Percentiles rank a stretch among this genome's conserved stretches.
Evolutionary conservation across 2,888 invertebrate species (phyloP).

Genomic region (Willowsia nigromaculata): DNA sequence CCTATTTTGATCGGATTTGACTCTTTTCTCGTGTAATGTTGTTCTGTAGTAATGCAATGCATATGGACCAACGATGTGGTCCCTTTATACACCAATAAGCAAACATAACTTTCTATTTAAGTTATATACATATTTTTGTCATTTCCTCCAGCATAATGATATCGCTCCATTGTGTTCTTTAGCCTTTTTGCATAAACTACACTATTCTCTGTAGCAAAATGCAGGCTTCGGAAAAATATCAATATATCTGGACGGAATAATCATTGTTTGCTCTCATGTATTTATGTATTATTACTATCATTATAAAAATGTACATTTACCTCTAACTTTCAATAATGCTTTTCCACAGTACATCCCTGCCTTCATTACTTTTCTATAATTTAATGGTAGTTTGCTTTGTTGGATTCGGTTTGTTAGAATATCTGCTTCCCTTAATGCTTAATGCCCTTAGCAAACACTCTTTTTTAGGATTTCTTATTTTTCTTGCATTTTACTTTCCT

Average conservation of each 20-base stretch:
- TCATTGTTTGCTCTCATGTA: no score
- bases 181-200: no score
- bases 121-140: no score
- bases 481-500: background rate
- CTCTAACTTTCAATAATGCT: constrained; percentile 17
- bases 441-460: constrained; percentile 60
- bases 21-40: background rate
- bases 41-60: no score
- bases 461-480: constrained; percentile 34
- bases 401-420: background rate
- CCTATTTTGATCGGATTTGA: constrained; percentile 52
- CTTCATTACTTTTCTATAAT: constrained; percentile 26
- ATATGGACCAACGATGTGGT: no score
- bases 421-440: constrained; percentile 17
- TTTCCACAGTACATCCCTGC: background rate
- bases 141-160: no score
- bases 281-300: constrained; percentile 30
- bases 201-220: no score
- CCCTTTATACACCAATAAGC: no score
- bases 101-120: no score
- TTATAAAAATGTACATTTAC: constrained; percentile 38
- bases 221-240: no score
- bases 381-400: constrained; percentile 47
- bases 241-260: no score
- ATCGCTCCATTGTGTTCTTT: no score